phyloP scores from a whole-genome alignment of 92 coral and sea anemone species.

The Actinostola sp. region DNA sequence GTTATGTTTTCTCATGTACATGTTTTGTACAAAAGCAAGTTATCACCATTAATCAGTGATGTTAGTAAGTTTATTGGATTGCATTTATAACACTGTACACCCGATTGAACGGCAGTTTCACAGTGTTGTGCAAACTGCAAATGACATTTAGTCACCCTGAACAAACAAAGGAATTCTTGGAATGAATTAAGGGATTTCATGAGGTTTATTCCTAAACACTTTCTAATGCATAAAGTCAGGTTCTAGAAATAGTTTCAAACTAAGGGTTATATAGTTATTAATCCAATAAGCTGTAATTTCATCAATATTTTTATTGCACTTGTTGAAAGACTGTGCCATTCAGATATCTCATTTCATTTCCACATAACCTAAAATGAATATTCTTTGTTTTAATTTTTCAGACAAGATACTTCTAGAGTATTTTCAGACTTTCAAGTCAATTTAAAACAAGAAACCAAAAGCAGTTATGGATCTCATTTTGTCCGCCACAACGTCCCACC shows the following conservation, averaged over 20 bases:
- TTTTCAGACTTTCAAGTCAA: slow-evolving; percentile 71
- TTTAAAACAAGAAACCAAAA: slow-evolving; percentile 46
- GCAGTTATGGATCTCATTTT: slow-evolving; percentile 77
- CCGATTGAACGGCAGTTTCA: neutral
- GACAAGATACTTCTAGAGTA: slow-evolving; percentile 81
- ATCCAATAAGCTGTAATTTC: neutral
- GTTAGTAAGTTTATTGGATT: neutral
- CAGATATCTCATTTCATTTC: neutral
- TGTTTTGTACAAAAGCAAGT: neutral
- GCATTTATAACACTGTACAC: neutral
- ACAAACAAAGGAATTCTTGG: slow-evolving; percentile 11
- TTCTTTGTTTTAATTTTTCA: slow-evolving; percentile 27
- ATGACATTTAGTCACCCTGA: neutral
- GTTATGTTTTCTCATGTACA: slow-evolving; percentile 15
- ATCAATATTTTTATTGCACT: neutral
- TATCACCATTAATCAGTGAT: neutral
- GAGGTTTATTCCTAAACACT: neutral
- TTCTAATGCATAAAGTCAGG: no score
- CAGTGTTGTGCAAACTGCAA: neutral
- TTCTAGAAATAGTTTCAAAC: no score
- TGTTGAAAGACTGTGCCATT: no score
- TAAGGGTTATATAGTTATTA: neutral
- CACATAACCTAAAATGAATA: neutral
- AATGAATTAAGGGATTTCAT: slow-evolving; percentile 15
- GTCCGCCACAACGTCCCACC: slow-evolving; percentile 78